Evolutionary conservation across 2,888 invertebrate genomes (phyloP).

Genomic region (Busseola fusca): DNA sequence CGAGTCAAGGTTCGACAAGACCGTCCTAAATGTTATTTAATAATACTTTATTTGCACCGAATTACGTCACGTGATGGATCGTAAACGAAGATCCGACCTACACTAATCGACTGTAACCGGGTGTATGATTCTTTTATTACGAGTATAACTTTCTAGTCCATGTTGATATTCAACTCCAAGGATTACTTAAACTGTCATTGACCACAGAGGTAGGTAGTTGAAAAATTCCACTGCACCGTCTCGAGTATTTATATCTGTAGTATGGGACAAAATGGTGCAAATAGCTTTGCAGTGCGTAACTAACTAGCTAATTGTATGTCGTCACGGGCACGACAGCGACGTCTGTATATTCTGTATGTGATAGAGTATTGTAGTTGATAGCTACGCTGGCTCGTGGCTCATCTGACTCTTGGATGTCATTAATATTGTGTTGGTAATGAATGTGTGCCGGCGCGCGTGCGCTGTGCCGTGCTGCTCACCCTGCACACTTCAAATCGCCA

Average conservation of each 20-base stretch:
- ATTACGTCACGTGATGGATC: conserved; percentile 35
- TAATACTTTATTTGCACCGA: conserved; percentile 49
- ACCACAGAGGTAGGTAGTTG: conserved; percentile 27
- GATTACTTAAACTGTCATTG: conserved; percentile 32
- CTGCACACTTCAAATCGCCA: conserved; percentile 61
- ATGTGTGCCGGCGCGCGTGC: conserved; percentile 67
- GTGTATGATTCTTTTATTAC: conserved; percentile 4
- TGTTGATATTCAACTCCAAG: conserved; percentile 15
- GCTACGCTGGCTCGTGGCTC: conserved; percentile 34
- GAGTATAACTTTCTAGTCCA: neutral
- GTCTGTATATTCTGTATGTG: conserved; percentile 51
- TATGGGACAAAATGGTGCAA: conserved; percentile 63
- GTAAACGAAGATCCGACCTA: conserved; percentile 20
- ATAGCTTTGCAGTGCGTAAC: conserved; percentile 66
- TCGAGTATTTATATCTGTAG: conserved; percentile 62
- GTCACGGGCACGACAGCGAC: conserved; percentile 61
- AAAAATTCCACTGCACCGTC: conserved; percentile 53
- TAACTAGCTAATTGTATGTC: conserved; percentile 64
- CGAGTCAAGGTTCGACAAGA: conserved; percentile 72
- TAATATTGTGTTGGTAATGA: conserved; percentile 61
- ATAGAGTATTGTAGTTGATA: conserved; percentile 41
- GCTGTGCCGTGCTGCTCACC: conserved; percentile 59
- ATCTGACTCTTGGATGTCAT: conserved; percentile 47
- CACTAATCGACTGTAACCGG: conserved; percentile 7
- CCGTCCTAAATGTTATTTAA: conserved; percentile 64